Conservation (phyloP, 2,888 invertebrate species). For the Spodoptera picta region DNA sequence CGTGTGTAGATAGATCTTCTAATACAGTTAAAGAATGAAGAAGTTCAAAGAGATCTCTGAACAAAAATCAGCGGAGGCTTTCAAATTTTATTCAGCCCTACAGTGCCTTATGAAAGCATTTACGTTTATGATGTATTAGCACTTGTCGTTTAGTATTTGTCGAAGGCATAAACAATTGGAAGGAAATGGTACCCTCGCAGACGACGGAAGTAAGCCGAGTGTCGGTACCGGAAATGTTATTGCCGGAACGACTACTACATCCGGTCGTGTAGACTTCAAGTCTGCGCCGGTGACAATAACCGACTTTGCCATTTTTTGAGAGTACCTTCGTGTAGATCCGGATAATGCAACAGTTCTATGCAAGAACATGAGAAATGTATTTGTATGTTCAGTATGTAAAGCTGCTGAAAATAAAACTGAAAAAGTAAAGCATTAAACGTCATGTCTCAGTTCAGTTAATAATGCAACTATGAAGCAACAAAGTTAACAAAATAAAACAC, state of each 20-base stretch:
- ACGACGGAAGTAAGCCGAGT: constrained; percentile 84
- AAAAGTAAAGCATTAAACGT: no score
- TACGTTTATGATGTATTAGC: constrained; percentile 40
- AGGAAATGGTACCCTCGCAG: constrained; percentile 82
- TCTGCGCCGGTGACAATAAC: constrained; percentile 71
- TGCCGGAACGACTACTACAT: constrained; percentile 86
- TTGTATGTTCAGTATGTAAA: background rate
- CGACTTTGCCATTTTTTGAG: constrained; percentile 71
- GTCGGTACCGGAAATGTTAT: constrained; percentile 87
- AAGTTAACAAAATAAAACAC: no score
- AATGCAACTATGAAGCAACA: no score
- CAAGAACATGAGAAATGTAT: background rate
- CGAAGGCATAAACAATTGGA: constrained; percentile 84
- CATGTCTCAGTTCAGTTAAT: no score
- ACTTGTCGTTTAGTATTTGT: constrained; percentile 73
- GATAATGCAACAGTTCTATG: constrained; percentile 48
- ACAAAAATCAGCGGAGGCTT: no score
- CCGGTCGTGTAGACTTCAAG: constrained; percentile 84
- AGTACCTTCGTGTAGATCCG: constrained; percentile 57
- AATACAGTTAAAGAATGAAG: no score
- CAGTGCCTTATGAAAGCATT: constrained; percentile 3
- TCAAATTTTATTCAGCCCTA: no score
- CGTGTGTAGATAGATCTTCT: no score
- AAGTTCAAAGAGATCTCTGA: no score
- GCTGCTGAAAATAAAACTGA: no score